Percentiles rank a stretch among this genome's conserved stretches.
These are phyloP conservation scores for Actenoides lindsayi DNA, from an alignment of 2,113 vertebrate species.

Conservation along the genomic window DNA sequence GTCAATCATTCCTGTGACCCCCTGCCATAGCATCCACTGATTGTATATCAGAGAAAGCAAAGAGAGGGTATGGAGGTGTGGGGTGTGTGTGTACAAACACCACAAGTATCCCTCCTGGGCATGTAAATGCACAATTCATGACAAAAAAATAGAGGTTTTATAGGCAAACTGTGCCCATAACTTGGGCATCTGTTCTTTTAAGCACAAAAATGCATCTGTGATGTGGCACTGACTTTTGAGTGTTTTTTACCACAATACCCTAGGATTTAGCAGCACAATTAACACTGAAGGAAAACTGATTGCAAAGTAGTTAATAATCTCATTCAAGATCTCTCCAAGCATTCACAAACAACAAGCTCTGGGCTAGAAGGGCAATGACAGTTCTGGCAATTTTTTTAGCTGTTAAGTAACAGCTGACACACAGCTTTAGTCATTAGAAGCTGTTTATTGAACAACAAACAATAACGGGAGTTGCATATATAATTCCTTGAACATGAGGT, in stretches of 20 bases:
- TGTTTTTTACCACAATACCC: neutral
- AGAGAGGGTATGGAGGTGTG: neutral
- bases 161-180: neutral
- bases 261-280: neutral
- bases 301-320: neutral
- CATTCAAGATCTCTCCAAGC: neutral
- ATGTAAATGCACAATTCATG: neutral
- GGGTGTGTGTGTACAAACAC: neutral
- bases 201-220: neutral
- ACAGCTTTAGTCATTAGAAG: neutral
- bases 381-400: neutral
- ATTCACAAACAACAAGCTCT: neutral
- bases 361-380: neutral
- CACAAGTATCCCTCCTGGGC: neutral
- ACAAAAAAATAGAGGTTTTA: neutral
- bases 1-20: neutral
- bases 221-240: neutral
- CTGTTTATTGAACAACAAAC: conserved; percentile 35
- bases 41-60: neutral
- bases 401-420: neutral
- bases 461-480: neutral
- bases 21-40: neutral
- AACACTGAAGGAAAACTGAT: neutral
- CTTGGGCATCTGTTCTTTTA: neutral
- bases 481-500: neutral